phyloP scores from a whole-genome alignment of 1,140 invertebrate genomes.

The Eurytemora carolleeae region DNA sequence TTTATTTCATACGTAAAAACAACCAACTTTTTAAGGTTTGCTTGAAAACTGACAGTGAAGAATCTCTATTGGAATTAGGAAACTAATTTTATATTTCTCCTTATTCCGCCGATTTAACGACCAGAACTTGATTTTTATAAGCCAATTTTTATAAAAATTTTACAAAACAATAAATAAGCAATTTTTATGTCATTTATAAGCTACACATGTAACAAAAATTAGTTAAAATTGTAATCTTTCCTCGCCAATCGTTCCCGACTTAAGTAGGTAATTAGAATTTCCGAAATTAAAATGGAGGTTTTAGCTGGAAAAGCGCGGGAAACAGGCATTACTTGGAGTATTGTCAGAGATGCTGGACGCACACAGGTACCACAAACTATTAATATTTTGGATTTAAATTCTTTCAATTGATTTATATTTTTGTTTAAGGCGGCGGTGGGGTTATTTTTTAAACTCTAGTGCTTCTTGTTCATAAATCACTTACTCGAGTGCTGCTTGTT shows the following conservation, averaged over 20 bases:
- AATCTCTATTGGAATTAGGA: conserved; percentile 14
- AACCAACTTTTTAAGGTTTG: conserved; percentile 26
- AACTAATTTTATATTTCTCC: neutral
- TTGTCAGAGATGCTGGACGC: conserved; percentile 33
- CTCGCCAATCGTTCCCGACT: conserved; percentile 17
- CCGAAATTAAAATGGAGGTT: conserved; percentile 17
- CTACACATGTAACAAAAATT: too few relatives aligned
- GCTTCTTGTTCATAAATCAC: too few relatives aligned
- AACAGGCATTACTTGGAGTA: conserved; percentile 25
- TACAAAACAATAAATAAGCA: too few relatives aligned
- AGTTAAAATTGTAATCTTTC: neutral
- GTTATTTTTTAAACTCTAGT: too few relatives aligned
- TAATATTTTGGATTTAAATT: too few relatives aligned
- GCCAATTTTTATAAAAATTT: too few relatives aligned
- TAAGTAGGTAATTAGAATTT: conserved; percentile 29
- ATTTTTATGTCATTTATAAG: too few relatives aligned
- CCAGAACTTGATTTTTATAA: neutral
- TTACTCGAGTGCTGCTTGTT: too few relatives aligned
- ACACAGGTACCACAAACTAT: too few relatives aligned
- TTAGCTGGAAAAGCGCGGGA: conserved; percentile 23
- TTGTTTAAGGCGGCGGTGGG: too few relatives aligned
- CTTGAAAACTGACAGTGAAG: conserved; percentile 25
- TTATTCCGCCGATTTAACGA: neutral
- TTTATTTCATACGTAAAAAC: neutral
- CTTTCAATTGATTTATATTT: too few relatives aligned